These are phyloP conservation scores for Ephialtes manifestator DNA, from an alignment of 2,888 invertebrate species.

Conservation along the genomic window DNA sequence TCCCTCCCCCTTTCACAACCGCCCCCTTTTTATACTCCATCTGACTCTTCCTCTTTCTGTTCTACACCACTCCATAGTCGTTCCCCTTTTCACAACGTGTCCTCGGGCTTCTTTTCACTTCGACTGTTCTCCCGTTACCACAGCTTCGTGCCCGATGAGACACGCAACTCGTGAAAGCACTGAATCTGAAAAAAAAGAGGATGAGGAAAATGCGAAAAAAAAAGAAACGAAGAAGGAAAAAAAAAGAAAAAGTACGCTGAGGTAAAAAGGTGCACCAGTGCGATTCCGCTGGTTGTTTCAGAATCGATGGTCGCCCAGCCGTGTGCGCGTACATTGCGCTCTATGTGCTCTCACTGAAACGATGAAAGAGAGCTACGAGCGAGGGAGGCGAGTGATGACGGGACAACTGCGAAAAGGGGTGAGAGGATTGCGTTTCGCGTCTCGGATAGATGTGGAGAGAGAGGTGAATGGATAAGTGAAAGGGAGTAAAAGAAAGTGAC, in stretches of 20 bases:
- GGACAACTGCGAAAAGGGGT: slow-evolving; percentile 27
- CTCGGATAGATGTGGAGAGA: slow-evolving; percentile 8
- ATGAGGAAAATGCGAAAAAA: slow-evolving; percentile 17
- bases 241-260: slow-evolving; percentile 12
- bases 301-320: slow-evolving; percentile 63
- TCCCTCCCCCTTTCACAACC: slow-evolving; percentile 7
- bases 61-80: slow-evolving; percentile 39
- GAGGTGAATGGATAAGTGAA: slow-evolving; percentile 14
- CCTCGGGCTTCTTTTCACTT: slow-evolving; percentile 54
- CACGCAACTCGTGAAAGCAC: slow-evolving; percentile 51
- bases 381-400: slow-evolving; percentile 9
- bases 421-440: slow-evolving; percentile 29
- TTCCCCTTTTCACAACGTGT: slow-evolving; percentile 48
- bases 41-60: slow-evolving; percentile 41
- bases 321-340: slow-evolving; percentile 6
- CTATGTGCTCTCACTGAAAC: slow-evolving; percentile 11
- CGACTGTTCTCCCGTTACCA: slow-evolving; percentile 49
- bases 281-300: slow-evolving; percentile 55
- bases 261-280: slow-evolving; percentile 50
- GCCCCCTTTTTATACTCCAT: slow-evolving; percentile 31
- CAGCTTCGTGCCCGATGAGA: slow-evolving; percentile 41
- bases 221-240: not conserved
- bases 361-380: slow-evolving; percentile 29
- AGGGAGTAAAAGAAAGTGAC: slow-evolving; percentile 16
- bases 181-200: slow-evolving; percentile 27